Evolutionary conservation across 2,113 vertebrate species (phyloP), one percentile per base, ranked within the genome.

Genomic region (Stictonetta naevosa): DNA sequence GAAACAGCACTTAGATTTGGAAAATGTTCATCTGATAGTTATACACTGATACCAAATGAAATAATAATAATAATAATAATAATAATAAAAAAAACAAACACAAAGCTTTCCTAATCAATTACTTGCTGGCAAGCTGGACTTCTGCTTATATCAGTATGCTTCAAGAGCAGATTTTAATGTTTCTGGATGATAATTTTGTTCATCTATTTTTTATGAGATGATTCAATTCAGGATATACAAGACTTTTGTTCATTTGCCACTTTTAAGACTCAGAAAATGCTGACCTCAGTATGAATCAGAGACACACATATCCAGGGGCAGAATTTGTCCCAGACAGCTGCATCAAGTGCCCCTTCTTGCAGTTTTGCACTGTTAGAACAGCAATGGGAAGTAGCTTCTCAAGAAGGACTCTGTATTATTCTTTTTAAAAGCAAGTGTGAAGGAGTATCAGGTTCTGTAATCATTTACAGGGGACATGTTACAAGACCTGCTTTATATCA

Each of bases 161-260:
- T 81, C 68, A 88, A 48, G 58, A 88, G 44, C 31, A 72, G 33
- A 73, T 86, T 90, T 86, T 78, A 88, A 56, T 81, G 26, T 71
- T 90, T 21, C 44, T 90, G 33, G 52, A 79, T 88, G 42, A 40
- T 56, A 8, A 67, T 84, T 96, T 93, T 79, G 12, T 62, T 78
- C 8, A 81, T 90, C 88, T 74, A 36, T 86, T 92, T 97, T 96
- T 94, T 48, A 96, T 84, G 73, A 88, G 64, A 64, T 75, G 3
- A 40, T 75, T 81, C 14, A 76, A 12, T 80, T 88, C 48, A 64
- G n/a, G 36, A 21, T 75, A 83, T 6, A 13, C 53, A 90, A 86
- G 53, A n/a, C 31, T 48, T 84, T 92, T 29, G 11, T 86, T 78
- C 73, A 62, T 22, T 23, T 38, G 58, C 48, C 88, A 69, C 77